Evolutionary conservation across 2,888 invertebrate species (phyloP).

Genomic region (Sarcophaga variegata): DNA sequence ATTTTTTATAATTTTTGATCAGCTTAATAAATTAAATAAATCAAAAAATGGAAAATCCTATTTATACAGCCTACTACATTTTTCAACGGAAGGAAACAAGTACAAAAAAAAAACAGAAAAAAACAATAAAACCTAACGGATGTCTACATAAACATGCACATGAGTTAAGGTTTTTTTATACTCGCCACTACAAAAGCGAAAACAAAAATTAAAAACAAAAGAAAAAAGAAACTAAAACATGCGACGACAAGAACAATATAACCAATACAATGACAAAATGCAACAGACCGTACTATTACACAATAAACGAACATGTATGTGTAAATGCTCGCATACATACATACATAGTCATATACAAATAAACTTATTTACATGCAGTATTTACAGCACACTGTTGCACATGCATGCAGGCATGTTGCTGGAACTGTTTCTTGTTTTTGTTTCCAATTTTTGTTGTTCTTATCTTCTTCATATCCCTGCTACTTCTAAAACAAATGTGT

Average conservation of each 20-base stretch:
- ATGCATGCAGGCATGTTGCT: neutral
- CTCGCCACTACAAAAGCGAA: conserved; percentile 23
- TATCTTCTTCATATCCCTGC: neutral
- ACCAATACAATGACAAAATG: conserved; percentile 42
- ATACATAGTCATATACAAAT: neutral
- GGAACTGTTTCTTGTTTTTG: neutral
- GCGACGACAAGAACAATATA: neutral
- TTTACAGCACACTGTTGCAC: neutral
- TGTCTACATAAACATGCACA: conserved; percentile 43
- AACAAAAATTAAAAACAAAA: neutral
- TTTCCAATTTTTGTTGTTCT: neutral
- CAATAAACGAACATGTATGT: neutral
- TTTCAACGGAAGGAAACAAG: conserved; percentile 60
- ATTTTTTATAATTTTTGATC: too few species aligned
- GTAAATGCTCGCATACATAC: neutral
- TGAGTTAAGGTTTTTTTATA: conserved; percentile 1
- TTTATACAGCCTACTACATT: neutral
- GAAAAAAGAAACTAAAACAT: neutral
- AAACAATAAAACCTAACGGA: conserved; percentile 61
- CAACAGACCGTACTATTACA: conserved; percentile 48
- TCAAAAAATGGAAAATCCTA: too few species aligned
- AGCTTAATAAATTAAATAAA: too few species aligned
- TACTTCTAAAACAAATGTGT: neutral
- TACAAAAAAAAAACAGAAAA: conserved; percentile 11
- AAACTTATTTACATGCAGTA: neutral